These are phyloP conservation scores for Malacoctenus gilli DNA, from an alignment of 2,797 vertebrate species.

Conservation along the genomic window DNA sequence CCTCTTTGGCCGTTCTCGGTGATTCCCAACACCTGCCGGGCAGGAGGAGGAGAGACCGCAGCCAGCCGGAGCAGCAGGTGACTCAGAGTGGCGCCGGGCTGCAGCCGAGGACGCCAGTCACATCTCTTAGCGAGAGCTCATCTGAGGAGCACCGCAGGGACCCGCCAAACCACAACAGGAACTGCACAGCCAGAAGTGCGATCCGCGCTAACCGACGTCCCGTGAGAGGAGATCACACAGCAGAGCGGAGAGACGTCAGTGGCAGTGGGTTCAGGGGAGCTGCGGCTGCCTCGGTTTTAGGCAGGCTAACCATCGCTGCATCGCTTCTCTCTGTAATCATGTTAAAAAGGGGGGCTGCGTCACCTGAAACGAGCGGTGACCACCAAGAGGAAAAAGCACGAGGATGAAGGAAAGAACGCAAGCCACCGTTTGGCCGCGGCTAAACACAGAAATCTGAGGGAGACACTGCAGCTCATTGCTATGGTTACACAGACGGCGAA, in stretches of 20 bases:
- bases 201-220: background rate
- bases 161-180: conserved; percentile 6
- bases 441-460: too few species aligned
- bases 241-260: background rate
- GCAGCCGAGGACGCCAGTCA: conserved; percentile 17
- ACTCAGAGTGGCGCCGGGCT: conserved; percentile 3
- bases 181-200: conserved; percentile 10
- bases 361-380: too few species aligned
- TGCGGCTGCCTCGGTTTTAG: background rate
- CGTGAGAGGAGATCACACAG: background rate
- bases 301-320: background rate
- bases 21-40: background rate
- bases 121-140: conserved; percentile 11
- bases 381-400: too few species aligned
- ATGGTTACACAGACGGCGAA: too few species aligned
- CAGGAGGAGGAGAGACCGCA: background rate
- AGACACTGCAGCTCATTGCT: too few species aligned
- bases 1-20: conserved; percentile 8
- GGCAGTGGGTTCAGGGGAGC: background rate
- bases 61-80: background rate
- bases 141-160: conserved; percentile 8
- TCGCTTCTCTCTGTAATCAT: background rate
- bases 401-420: too few species aligned
- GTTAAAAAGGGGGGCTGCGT: too few species aligned
- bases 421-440: too few species aligned